Conservation (phyloP, 2,113 vertebrate genomes). For the Hydrolagus affinis region DNA sequence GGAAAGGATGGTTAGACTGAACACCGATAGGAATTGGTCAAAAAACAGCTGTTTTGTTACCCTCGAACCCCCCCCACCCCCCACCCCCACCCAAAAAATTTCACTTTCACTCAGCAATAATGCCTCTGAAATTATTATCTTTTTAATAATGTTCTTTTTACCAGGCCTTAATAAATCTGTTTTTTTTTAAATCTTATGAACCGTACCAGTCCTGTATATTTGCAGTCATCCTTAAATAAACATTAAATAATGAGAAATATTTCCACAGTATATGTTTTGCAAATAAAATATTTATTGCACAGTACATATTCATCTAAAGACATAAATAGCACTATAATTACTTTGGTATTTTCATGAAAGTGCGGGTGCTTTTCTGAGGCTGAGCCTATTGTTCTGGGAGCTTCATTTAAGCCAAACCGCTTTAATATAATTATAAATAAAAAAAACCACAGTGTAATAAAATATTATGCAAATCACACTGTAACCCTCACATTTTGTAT, state of each 20-base stretch:
- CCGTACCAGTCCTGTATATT: background rate
- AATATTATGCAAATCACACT: constrained; percentile 42
- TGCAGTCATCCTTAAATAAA: constrained; percentile 10
- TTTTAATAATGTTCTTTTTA: background rate
- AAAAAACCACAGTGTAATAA: constrained; percentile 41
- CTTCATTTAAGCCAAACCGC: background rate
- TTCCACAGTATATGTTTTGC: background rate
- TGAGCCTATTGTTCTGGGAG: background rate
- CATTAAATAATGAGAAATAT: constrained; percentile 15
- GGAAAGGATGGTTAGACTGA: constrained; percentile 47
- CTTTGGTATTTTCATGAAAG: constrained; percentile 1
- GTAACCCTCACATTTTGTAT: constrained; percentile 43
- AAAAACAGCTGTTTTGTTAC: constrained; percentile 30
- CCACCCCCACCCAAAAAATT: background rate
- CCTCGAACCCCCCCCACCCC: background rate
- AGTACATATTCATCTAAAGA: background rate
- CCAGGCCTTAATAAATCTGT: background rate
- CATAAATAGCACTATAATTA: background rate
- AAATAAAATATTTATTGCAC: constrained; percentile 31
- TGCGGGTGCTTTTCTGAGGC: background rate
- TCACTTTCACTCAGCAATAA: background rate
- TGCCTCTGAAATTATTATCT: background rate
- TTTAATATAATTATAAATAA: background rate
- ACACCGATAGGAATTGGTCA: constrained; percentile 1
- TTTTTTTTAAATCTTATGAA: background rate